phyloP scores from a whole-genome alignment of 2,888 invertebrate species.

The Drymonia ruficornis region DNA sequence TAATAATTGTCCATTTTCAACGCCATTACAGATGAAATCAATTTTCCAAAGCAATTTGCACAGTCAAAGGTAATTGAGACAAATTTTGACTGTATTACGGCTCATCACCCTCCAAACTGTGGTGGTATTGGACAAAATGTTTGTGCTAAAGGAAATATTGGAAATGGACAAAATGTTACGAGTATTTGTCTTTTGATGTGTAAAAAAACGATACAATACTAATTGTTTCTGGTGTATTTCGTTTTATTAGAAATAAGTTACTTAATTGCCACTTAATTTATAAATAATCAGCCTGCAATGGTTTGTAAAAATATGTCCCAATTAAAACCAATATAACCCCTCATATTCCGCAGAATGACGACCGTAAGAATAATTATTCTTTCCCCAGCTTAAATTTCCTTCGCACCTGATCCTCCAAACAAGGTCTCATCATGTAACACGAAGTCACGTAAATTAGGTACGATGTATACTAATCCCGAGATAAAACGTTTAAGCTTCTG shows the following conservation, averaged over 20 bases:
- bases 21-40: conserved; percentile 15
- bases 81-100: conserved; percentile 8
- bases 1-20: conserved; percentile 10
- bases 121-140: not conserved
- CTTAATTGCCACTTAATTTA: too few species aligned
- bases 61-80: conserved; percentile 10
- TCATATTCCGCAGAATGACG: not conserved
- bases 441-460: conserved; percentile 78
- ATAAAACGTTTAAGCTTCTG: conserved; percentile 75
- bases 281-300: too few species aligned
- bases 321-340: not conserved
- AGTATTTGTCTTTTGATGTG: not conserved
- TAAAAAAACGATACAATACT: not conserved
- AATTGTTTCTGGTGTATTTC: too few species aligned
- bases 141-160: not conserved
- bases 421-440: conserved; percentile 68
- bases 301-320: not conserved
- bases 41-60: conserved; percentile 16
- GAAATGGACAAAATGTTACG: not conserved
- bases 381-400: conserved; percentile 43
- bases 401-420: conserved; percentile 67
- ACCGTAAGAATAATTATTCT: conserved; percentile 29
- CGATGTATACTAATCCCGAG: conserved; percentile 76
- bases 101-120: not conserved
- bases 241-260: too few species aligned